Percentiles rank a stretch among this genome's conserved stretches.
phyloP scores from a whole-genome alignment of 1,140 invertebrate genomes.

The Gryon sp. region DNA sequence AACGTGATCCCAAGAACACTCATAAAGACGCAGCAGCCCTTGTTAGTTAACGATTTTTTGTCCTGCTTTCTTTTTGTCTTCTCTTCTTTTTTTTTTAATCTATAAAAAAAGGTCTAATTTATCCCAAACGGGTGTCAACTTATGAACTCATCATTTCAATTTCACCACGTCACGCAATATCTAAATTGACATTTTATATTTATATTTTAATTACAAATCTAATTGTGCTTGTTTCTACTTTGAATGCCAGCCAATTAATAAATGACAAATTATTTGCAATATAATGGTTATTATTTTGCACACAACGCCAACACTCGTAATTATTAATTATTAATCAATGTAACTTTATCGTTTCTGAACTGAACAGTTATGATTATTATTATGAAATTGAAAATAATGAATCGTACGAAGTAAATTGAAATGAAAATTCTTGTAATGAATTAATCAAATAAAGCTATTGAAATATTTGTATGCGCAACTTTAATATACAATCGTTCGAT shows the following conservation, averaged over 20 bases:
- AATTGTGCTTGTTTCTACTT: constrained; percentile 19
- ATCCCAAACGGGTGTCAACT: too few relatives aligned
- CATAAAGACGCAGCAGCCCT: constrained; percentile 8
- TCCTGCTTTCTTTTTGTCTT: too few relatives aligned
- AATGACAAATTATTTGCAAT: constrained; percentile 6
- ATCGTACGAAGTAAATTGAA: too few relatives aligned
- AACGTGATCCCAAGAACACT: constrained; percentile 22
- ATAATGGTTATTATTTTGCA: constrained; percentile 19
- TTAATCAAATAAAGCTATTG: too few relatives aligned
- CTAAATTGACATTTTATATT: constrained; percentile 52
- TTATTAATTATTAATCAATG: not conserved
- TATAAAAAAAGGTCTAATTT: too few relatives aligned
- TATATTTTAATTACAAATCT: constrained; percentile 35
- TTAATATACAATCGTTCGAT: too few relatives aligned
- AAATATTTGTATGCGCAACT: too few relatives aligned
- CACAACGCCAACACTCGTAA: not conserved
- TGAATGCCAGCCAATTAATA: constrained; percentile 3
- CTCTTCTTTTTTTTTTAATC: too few relatives aligned
- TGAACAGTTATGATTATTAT: too few relatives aligned
- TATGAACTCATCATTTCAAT: not conserved
- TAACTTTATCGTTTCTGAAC: too few relatives aligned
- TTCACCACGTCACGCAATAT: constrained; percentile 25
- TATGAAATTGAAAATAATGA: too few relatives aligned
- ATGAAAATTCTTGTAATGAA: too few relatives aligned
- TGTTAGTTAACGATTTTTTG: constrained; percentile 25